Evolutionary conservation across 2,888 invertebrate species (phyloP).

Genomic region (Hirtodrosophila duncani): DNA sequence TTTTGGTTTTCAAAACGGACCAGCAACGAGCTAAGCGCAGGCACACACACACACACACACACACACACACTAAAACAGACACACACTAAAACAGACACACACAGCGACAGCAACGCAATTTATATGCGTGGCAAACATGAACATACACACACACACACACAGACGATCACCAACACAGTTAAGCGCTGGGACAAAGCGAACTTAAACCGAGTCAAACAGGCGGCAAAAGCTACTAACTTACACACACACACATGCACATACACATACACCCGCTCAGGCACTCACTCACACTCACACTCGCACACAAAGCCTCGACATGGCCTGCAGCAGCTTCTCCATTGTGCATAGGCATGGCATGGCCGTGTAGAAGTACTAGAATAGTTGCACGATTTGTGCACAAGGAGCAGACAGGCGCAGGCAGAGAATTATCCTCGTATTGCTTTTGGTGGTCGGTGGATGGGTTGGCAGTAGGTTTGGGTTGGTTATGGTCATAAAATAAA

Average conservation of each 20-base stretch:
- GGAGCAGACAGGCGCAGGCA: neutral
- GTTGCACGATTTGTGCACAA: constrained; percentile 1
- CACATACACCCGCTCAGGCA: constrained; percentile 15
- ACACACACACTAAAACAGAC: constrained; percentile 7
- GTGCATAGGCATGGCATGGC: constrained; percentile 49
- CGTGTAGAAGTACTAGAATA: constrained; percentile 54
- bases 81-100: neutral
- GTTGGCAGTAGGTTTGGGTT: constrained; percentile 27
- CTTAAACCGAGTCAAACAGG: constrained; percentile 67
- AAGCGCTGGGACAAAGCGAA: constrained; percentile 43
- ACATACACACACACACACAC: constrained; percentile 31
- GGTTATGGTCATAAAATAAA: constrained; percentile 76
- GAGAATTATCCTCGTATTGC: constrained; percentile 5
- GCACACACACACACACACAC: constrained; percentile 25
- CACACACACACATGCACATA: constrained; percentile 27
- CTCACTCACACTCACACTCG: constrained; percentile 16
- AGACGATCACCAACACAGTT: constrained; percentile 24
- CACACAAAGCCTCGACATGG: constrained; percentile 10
- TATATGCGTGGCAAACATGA: constrained; percentile 63
- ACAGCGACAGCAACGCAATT: constrained; percentile 61
- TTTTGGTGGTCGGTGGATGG: constrained; percentile 11
- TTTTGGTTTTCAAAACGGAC: constrained; percentile 53
- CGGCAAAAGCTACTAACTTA: constrained; percentile 66
- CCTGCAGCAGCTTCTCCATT: constrained; percentile 46
- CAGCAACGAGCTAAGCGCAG: constrained; percentile 60